These are phyloP conservation scores for Anseranas semipalmata DNA, from an alignment of 2,113 vertebrate genomes.

Conservation along the genomic window DNA sequence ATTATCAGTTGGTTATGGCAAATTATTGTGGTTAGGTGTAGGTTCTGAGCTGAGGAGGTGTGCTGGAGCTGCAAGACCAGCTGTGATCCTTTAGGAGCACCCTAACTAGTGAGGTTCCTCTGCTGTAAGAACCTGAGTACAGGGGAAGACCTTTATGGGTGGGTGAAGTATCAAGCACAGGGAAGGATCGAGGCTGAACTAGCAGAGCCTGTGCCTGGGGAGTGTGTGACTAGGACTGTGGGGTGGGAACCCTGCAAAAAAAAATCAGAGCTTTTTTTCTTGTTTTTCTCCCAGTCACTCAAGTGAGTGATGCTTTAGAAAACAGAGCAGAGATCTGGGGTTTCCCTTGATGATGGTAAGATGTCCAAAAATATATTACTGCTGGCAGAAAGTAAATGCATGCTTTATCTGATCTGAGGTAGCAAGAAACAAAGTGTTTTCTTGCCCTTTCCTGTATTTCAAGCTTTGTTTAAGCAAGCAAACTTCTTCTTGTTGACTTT, in stretches of 20 bases:
- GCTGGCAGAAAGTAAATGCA: neutral
- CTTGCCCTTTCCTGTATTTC: neutral
- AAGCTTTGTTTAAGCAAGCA: neutral
- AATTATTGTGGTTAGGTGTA: neutral
- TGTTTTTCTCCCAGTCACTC: neutral
- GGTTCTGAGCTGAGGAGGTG: neutral
- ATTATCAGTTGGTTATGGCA: neutral
- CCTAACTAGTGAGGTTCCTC: accelerated
- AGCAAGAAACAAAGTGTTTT: neutral
- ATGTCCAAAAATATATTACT: neutral
- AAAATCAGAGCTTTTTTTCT: neutral
- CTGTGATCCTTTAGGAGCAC: neutral
- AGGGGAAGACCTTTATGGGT: neutral
- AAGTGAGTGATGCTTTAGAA: neutral
- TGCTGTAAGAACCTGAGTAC: neutral
- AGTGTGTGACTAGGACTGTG: neutral
- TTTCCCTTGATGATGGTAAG: neutral
- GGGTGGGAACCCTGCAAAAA: neutral
- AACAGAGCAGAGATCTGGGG: neutral
- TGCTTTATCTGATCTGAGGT: neutral
- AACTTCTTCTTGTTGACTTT: neutral
- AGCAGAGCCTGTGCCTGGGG: neutral
- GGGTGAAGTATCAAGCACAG: neutral
- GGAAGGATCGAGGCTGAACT: neutral
- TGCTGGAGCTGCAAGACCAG: neutral